Evolutionary conservation across 2,113 vertebrate genomes (phyloP), one percentile per base, ranked within the genome.

Genomic region (Charadrius vociferus): DNA sequence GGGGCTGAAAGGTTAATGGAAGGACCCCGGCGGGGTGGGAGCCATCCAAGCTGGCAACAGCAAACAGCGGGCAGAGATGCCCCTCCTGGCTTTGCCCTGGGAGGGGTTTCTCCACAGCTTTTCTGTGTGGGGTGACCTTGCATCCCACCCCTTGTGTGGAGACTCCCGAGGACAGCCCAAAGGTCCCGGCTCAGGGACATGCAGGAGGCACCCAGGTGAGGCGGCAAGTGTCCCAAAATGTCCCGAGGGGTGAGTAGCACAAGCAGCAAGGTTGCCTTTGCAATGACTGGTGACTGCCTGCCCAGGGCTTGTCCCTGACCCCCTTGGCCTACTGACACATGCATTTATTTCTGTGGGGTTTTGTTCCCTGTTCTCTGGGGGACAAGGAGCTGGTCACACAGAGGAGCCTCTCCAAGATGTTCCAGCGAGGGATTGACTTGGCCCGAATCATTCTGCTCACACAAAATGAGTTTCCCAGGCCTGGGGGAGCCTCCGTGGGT

Each of bases 1-100:
- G 21, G 41, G 52, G 59, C 62, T 91, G 59, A 58, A 93, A 92
- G n/a, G 80, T 86, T 91, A 78, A 90, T 62, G 63, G 47, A 41
- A 22, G 21, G 13, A 62, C 41, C 27, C 12, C 1, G 3, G 20
- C 3, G 7, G 75, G 14, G 16, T 36, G 47, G 73, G 41, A 53
- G 52, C 27, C 71, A 13, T 29, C 32, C 1, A 29, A 30, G 34
- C 71, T 80, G 37, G 79, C 71, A 85, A 85, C 41, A 82, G 70
- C 23, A 6, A 71, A 8, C 39, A 34, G 10, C 1, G 10, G 59
- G 26, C 84, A 84, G 59, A 62, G 59, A 7, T 59, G 26, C 3
- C 10, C 1, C 63, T 65, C 63, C 14, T 10, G 11, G 39, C 58
- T 81, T 17, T 88, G 49, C 29, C 32, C 34, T 3, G 4, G 36